Base-by-base conservation (phyloP, 2,888 invertebrate genomes). In the Ectemnius lituratus region DNA sequence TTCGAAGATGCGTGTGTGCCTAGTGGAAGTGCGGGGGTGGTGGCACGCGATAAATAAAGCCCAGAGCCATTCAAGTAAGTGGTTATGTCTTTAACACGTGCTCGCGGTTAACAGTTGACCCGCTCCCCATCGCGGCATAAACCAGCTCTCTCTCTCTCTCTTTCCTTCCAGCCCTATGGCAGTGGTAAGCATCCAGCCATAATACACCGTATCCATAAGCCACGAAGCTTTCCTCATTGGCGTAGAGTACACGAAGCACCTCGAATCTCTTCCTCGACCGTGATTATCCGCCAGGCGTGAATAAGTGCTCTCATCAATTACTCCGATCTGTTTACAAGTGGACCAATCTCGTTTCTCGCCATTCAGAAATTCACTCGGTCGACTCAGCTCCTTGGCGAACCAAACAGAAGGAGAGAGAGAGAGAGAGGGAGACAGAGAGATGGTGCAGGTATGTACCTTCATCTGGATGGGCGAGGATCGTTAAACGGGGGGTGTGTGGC, bases 21-120 rank as follows among this genome's bases (percentile, higher is more conserved):
- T 37, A 37, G 37, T 59, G 67, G 62, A 28, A 70, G 63, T 18
- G 75, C 64, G 75, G 72, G 73, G 70, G 76, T 46, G 78, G 66
- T 52, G 63, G 62, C 65, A 18, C 70, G 72, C 82, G 85, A 87
- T 87, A 87, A 87, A 87, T 87, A 87, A 87, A 86, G 78, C 80
- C 80, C 72, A 80, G 84, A 82, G 81, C 85, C 86, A 86, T 85
- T 86, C 78, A 81, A 87, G 87, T 87, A 88, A 88, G 88, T 88
- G 87, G 86, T 88, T 87, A 87, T 88, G 87, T 88, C 88, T 87
- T 88, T 88, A 88, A 87, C 88, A 88, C 88, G 87, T 88, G 88
- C 87, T 86, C 78, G 84, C 72, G 75, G 73, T 79, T 80, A 78
- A 84, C 75, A 78, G 81, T 73, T 67, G 70, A 72, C 66, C 70